Base-by-base conservation (phyloP, 2,113 vertebrate species). In the Tiliqua scincoides region DNA sequence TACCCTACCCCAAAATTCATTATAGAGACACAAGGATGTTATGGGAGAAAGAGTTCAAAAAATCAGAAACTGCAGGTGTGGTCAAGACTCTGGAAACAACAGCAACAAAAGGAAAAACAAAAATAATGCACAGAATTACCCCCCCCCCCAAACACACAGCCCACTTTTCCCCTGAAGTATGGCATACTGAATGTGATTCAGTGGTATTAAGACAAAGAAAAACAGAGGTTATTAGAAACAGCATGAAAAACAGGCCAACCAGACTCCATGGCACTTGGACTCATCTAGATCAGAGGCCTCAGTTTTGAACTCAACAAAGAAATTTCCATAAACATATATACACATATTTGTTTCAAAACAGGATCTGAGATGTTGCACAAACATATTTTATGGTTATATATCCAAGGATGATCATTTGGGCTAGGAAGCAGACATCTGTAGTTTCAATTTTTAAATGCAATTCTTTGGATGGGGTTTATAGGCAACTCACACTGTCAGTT, bases 11-110 rank as follows among this genome's bases (percentile, higher is more conserved):
- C 3, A 4, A 70, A 92, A 91, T 90, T 88, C 59, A 92, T 89
- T 94, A 90, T 85, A 92, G 92, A 95, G 93, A 95, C 90, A 93
- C 92, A 93, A 92, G 85, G 92, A 70, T 88, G 92, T 95, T 90
- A 95, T 85, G 91, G 92, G 89, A 94, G 89, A 93, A 94, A 93
- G 91, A 93, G 84, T 92, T 93, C 88, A 18, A 75, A 61, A n/a
- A 86, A 76, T 75, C 25, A 81, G 93, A 94, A 94, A 92, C 92
- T 12, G 85, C 74, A 37, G 79, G 84, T 83, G 91, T 87, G 93
- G 80, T 94, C 61, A 21, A 80, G 91, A 93, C 92, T 95, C 89
- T 93, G 3, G 40, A 87, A 91, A 92, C 88, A 83, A 89, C 63
- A 85, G 87, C 89, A 86, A 27, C 37, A 48, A 32, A 27, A 73